phyloP scores from a whole-genome alignment of 2,113 vertebrate genomes.

The Chaetops frenatus region DNA sequence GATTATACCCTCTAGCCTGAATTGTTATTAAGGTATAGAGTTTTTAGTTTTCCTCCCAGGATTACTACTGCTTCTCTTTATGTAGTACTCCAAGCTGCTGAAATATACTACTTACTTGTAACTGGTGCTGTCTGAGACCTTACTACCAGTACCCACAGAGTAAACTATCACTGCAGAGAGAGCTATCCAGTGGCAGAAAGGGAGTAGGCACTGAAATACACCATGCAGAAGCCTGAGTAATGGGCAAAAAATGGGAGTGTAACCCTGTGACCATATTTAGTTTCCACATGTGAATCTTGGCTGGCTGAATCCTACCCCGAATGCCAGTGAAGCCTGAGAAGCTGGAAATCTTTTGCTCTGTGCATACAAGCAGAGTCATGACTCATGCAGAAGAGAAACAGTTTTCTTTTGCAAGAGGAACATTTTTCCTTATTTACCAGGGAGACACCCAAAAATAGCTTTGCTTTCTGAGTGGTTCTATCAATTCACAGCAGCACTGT shows the following conservation, averaged over 20 bases:
- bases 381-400: slow-evolving; percentile 65
- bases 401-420: slow-evolving; percentile 39
- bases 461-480: neutral
- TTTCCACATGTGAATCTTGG: slow-evolving; percentile 59
- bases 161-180: neutral
- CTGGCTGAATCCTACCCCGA: slow-evolving; percentile 21
- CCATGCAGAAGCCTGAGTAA: slow-evolving; percentile 42
- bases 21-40: neutral
- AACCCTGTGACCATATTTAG: slow-evolving; percentile 64
- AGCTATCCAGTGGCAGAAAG: neutral
- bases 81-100: neutral
- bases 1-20: neutral
- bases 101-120: neutral
- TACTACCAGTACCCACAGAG: neutral
- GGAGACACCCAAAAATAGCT: slow-evolving; percentile 1
- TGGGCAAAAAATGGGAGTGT: slow-evolving; percentile 41
- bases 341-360: slow-evolving; percentile 58
- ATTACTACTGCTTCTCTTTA: neutral
- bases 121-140: neutral
- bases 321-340: slow-evolving; percentile 58
- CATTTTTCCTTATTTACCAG: slow-evolving; percentile 38
- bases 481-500: neutral
- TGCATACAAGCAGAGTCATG: slow-evolving; percentile 50
- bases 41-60: neutral
- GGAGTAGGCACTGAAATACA: slow-evolving; percentile 30